phyloP scores from a whole-genome alignment of 2,888 invertebrate species.

The Julus scandinavius region DNA sequence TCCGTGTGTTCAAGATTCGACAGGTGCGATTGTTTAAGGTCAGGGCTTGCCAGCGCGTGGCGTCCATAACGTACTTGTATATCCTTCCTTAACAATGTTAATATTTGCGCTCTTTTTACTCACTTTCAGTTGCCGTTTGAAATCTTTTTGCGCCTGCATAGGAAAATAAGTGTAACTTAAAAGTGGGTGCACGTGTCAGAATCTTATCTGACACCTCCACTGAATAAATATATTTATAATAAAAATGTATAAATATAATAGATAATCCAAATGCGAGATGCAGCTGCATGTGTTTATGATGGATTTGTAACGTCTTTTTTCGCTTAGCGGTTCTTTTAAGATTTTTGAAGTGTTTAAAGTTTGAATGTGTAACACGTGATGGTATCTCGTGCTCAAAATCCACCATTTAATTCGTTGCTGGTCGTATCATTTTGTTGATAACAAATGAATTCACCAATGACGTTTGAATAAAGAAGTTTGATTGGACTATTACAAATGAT shows the following conservation, averaged over 20 bases:
- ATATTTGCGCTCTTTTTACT: conserved; percentile 11
- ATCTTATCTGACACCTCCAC: conserved; percentile 23
- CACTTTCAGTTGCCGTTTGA: conserved; percentile 34
- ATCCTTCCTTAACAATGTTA: conserved; percentile 17
- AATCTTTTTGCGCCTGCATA: neutral
- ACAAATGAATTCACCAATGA: too few species aligned
- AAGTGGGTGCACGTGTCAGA: conserved; percentile 20
- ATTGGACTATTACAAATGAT: too few species aligned
- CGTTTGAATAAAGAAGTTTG: too few species aligned
- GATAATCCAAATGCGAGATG: conserved; percentile 19
- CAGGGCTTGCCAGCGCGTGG: conserved; percentile 39
- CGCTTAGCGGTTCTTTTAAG: neutral
- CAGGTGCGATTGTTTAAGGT: conserved; percentile 46
- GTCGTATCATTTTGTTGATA: neutral
- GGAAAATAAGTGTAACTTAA: neutral
- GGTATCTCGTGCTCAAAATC: neutral
- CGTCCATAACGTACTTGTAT: neutral
- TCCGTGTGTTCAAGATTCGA: conserved; percentile 40
- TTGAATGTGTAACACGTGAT: neutral
- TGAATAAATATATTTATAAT: conserved; percentile 4
- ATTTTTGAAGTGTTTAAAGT: neutral
- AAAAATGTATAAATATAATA: neutral
- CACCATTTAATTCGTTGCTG: neutral
- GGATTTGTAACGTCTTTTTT: neutral
- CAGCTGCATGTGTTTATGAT: conserved; percentile 4